phyloP scores from a whole-genome alignment of 2,888 invertebrate genomes.

The Melanchra persicariae region DNA sequence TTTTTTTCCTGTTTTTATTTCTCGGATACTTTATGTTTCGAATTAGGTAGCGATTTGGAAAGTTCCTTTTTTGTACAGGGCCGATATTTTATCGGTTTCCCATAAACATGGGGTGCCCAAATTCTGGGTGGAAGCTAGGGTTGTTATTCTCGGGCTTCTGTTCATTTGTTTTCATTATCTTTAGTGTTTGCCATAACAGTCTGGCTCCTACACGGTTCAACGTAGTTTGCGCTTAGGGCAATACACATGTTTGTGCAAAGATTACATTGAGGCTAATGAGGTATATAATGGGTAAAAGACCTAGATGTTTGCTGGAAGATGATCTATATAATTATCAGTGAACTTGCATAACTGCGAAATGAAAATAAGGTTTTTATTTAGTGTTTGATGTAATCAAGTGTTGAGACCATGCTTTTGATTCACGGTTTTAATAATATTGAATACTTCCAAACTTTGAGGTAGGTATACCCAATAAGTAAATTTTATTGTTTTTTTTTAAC shows the following conservation, averaged over 20 bases:
- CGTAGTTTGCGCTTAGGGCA: slow-evolving; percentile 44
- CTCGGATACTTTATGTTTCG: background rate
- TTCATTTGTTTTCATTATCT: slow-evolving; percentile 40
- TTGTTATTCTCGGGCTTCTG: slow-evolving; percentile 9
- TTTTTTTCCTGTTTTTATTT: slow-evolving; percentile 3
- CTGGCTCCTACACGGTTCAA: slow-evolving; percentile 42
- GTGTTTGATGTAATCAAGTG: slow-evolving; percentile 14
- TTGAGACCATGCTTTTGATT: background rate
- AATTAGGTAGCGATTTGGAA: slow-evolving; percentile 15
- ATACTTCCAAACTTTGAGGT: background rate
- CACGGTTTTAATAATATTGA: background rate
- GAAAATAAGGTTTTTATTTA: slow-evolving; percentile 9
- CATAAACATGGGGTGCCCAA: slow-evolving; percentile 3
- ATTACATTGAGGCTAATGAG: slow-evolving; percentile 41
- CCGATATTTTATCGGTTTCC: slow-evolving; percentile 30
- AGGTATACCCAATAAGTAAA: background rate
- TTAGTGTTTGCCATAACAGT: slow-evolving; percentile 30
- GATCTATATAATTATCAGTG: slow-evolving; percentile 15
- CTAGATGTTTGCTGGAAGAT: slow-evolving; percentile 26
- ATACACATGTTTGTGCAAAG: slow-evolving; percentile 35
- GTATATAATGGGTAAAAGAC: slow-evolving; percentile 47
- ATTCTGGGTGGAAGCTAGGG: background rate
- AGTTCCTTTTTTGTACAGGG: background rate
- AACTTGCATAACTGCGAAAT: slow-evolving; percentile 18
- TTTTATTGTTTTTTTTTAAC: no score